A percentile compares a stretch with the other conserved stretches of the same genome.
These are phyloP conservation scores for Uria lomvia DNA, from an alignment of 2,113 vertebrate species.

Conservation along the genomic window DNA sequence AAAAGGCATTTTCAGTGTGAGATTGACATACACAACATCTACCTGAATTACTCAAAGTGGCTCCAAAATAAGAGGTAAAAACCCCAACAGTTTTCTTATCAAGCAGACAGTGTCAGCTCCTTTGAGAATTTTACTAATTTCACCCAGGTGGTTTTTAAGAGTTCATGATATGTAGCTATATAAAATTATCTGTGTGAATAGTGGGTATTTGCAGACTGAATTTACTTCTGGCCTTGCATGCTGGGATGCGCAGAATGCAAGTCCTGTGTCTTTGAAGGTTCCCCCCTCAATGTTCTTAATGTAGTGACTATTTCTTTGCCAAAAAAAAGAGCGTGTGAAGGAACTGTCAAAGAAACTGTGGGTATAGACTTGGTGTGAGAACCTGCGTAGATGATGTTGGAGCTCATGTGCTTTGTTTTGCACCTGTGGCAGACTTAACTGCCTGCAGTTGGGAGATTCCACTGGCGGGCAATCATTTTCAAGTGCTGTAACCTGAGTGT, in stretches of 20 bases:
- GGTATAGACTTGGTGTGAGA: neutral
- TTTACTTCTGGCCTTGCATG: neutral
- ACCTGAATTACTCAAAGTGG: neutral
- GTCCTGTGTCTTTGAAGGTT: neutral
- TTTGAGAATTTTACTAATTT: neutral
- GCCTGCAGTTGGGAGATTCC: neutral
- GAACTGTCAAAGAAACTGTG: neutral
- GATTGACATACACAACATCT: neutral
- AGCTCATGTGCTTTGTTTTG: neutral
- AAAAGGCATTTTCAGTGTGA: neutral
- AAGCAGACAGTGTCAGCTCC: neutral
- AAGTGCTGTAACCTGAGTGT: neutral
- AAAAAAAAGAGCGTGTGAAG: neutral
- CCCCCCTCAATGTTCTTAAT: accelerated
- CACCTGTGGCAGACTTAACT: neutral
- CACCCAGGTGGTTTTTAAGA: neutral
- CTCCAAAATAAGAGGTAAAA: neutral
- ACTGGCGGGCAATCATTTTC: neutral
- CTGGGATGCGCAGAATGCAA: neutral
- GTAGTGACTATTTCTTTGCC: neutral
- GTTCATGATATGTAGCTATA: neutral
- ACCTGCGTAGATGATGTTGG: neutral
- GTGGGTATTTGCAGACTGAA: neutral
- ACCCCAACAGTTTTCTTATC: neutral
- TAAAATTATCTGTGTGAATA: neutral